A percentile compares a stretch with the other conserved stretches of the same genome.
Conservation (phyloP, 2,888 invertebrate genomes). For the Perizoma flavofasciatum region DNA sequence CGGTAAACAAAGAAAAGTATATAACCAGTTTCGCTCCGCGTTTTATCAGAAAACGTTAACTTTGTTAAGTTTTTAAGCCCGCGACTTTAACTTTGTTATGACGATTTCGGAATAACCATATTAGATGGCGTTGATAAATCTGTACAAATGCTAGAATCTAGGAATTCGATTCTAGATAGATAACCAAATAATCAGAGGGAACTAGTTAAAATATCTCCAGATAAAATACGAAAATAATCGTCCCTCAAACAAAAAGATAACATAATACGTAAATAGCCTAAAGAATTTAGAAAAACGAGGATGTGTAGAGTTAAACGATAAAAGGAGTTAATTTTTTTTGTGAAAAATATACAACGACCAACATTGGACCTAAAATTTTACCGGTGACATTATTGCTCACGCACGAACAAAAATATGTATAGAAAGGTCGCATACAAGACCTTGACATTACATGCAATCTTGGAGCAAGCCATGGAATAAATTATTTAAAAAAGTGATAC, state of each 20-base stretch:
- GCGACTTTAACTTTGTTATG: no score
- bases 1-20: slow-evolving; percentile 14
- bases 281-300: background rate
- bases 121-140: no score
- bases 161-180: slow-evolving; percentile 1
- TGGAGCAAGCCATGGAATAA: slow-evolving; percentile 13
- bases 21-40: slow-evolving; percentile 1
- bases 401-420: slow-evolving; percentile 30
- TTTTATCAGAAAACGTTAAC: no score
- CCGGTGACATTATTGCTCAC: slow-evolving; percentile 31
- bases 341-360: slow-evolving; percentile 15
- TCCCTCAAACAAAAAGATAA: no score
- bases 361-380: slow-evolving; percentile 22
- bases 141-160: background rate
- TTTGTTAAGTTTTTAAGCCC: no score
- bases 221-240: background rate
- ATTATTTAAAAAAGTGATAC: slow-evolving; percentile 16
- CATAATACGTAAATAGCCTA: background rate
- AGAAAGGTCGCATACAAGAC: slow-evolving; percentile 29
- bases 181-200: background rate
- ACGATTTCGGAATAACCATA: no score
- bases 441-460: slow-evolving; percentile 36
- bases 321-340: background rate
- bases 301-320: background rate
- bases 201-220: background rate